These are phyloP conservation scores for Meta bourneti DNA, from an alignment of 2,888 invertebrate species.

Conservation along the genomic window DNA sequence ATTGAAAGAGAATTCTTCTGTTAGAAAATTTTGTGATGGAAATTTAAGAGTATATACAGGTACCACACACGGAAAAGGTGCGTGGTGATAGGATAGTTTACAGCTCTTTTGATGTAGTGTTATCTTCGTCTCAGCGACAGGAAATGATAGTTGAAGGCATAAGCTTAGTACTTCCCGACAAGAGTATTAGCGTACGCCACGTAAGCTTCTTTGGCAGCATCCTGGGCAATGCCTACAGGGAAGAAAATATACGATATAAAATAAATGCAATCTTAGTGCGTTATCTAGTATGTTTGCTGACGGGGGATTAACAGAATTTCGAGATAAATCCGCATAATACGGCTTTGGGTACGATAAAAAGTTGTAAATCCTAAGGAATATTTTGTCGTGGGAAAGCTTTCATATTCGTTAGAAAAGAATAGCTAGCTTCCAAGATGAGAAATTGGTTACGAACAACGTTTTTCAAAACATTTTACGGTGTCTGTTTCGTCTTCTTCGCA, in stretches of 20 bases:
- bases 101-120: not conserved
- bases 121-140: slow-evolving; percentile 12
- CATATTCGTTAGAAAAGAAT: too few relatives aligned
- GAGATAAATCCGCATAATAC: not conserved
- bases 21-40: not conserved
- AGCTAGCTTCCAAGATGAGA: too few relatives aligned
- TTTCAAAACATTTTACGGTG: too few relatives aligned
- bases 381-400: not conserved
- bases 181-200: slow-evolving; percentile 85
- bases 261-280: not conserved
- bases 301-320: not conserved
- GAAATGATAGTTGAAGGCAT: slow-evolving; percentile 31
- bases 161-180: slow-evolving; percentile 69
- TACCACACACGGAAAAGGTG: not conserved
- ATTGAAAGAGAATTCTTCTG: not conserved
- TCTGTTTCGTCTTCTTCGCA: too few relatives aligned
- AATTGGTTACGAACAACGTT: too few relatives aligned
- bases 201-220: slow-evolving; percentile 91
- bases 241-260: slow-evolving; percentile 14
- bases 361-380: not conserved
- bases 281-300: not conserved
- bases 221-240: slow-evolving; percentile 83
- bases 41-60: not conserved
- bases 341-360: not conserved
- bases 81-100: not conserved